These are phyloP conservation scores for Apis florea DNA, from an alignment of 1,140 invertebrate species.

Conservation along the genomic window DNA sequence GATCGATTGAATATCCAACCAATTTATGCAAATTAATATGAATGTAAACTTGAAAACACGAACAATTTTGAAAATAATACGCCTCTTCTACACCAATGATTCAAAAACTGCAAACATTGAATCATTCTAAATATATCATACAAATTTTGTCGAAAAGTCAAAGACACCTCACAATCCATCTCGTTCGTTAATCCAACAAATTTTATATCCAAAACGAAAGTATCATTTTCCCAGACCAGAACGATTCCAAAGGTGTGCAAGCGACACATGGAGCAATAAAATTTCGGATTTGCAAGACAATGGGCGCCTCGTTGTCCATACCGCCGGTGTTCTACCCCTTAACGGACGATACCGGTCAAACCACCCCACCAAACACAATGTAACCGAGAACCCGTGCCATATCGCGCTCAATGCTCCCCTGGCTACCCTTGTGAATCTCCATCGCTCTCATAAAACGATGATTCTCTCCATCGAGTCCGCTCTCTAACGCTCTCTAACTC, in stretches of 20 bases:
- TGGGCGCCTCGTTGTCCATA: not conserved
- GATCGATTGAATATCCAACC: too few species aligned
- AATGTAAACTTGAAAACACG: too few species aligned
- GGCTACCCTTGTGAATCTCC: conserved; percentile 46
- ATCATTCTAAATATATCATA: too few species aligned
- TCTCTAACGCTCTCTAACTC: too few species aligned
- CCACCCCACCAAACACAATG: conserved; percentile 12
- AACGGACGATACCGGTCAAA: not conserved
- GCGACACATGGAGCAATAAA: conserved; percentile 29
- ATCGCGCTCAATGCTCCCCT: conserved; percentile 7
- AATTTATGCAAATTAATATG: too few species aligned
- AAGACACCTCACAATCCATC: too few species aligned
- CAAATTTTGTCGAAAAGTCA: too few species aligned
- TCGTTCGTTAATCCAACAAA: too few species aligned
- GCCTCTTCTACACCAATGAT: too few species aligned
- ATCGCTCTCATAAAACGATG: conserved; percentile 38
- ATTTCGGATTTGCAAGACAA: conserved; percentile 39
- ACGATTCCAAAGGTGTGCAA: not conserved
- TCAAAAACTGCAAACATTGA: too few species aligned
- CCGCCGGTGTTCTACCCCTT: not conserved
- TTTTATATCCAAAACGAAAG: too few species aligned
- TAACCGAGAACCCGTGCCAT: conserved; percentile 11
- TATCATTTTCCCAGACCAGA: not conserved
- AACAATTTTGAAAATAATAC: too few species aligned
- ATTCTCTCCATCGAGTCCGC: conserved; percentile 14